These are phyloP conservation scores for Thymelicus acteon DNA, from an alignment of 2,888 invertebrate species.

Conservation along the genomic window DNA sequence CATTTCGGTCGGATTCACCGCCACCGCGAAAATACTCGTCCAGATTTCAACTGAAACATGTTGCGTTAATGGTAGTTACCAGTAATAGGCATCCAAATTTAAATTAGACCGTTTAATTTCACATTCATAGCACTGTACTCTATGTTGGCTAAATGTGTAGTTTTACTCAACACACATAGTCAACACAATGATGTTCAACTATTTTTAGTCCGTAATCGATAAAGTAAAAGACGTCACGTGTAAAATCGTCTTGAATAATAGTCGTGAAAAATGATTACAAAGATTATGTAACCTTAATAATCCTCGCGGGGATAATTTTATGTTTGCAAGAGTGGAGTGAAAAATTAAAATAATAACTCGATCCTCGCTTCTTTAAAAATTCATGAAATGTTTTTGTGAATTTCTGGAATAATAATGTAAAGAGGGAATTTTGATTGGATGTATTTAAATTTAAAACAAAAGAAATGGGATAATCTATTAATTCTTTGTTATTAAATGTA, in stretches of 20 bases:
- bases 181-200: no score
- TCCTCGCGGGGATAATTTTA: neutral
- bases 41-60: conserved; percentile 46
- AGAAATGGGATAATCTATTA: neutral
- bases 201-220: neutral
- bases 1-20: conserved; percentile 62
- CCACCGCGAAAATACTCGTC: conserved; percentile 51
- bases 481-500: neutral
- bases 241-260: neutral
- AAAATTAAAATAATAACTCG: conserved; percentile 3
- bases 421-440: neutral
- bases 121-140: conserved; percentile 11
- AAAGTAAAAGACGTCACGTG: no score
- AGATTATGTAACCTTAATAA: conserved; percentile 1
- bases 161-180: no score
- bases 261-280: neutral
- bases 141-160: no score
- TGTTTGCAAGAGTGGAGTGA: neutral
- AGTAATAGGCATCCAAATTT: conserved; percentile 17
- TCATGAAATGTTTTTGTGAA: conserved; percentile 2
- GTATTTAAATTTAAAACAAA: neutral
- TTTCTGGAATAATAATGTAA: conserved; percentile 5
- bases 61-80: conserved; percentile 28
- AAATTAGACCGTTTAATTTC: conserved; percentile 44
- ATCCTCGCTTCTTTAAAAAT: conserved; percentile 1